Percentiles rank a stretch among this genome's conserved stretches.
These are phyloP conservation scores for Baryphthengus martii DNA, from an alignment of 2,113 vertebrate genomes.

Conservation along the genomic window DNA sequence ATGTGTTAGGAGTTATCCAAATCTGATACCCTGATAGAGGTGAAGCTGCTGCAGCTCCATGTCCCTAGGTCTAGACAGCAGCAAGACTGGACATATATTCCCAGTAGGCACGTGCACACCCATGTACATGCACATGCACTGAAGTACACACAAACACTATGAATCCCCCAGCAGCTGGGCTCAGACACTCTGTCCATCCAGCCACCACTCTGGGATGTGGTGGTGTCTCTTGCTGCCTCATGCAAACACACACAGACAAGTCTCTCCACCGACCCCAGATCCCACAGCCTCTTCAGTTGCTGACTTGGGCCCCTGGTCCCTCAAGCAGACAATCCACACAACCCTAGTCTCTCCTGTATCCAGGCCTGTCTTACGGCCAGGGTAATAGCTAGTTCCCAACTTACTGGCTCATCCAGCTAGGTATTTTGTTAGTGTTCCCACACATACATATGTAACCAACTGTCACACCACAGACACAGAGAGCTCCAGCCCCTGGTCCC, in stretches of 20 bases:
- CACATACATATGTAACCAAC: accelerated
- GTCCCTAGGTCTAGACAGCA: not conserved
- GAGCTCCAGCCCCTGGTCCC: accelerated
- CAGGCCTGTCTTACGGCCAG: not conserved
- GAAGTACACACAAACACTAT: not conserved
- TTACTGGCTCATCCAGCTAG: not conserved
- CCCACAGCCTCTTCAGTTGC: not conserved
- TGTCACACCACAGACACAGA: not conserved
- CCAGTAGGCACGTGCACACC: not conserved
- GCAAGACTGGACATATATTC: not conserved
- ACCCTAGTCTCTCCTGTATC: not conserved
- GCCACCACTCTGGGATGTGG: not conserved
- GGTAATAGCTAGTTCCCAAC: not conserved
- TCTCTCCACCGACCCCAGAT: accelerated
- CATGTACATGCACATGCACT: accelerated
- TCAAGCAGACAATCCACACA: not conserved
- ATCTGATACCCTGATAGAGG: not conserved
- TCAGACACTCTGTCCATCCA: accelerated
- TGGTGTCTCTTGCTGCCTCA: not conserved
- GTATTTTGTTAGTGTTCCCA: accelerated
- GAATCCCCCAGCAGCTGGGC: not conserved
- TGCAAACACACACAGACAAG: not conserved
- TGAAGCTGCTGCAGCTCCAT: not conserved
- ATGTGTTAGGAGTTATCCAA: not conserved
- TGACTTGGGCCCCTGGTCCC: not conserved